A percentile compares a stretch with the other conserved stretches of the same genome.
Conservation (phyloP, 1,140 invertebrate species). For the Onthophagus taurus region DNA sequence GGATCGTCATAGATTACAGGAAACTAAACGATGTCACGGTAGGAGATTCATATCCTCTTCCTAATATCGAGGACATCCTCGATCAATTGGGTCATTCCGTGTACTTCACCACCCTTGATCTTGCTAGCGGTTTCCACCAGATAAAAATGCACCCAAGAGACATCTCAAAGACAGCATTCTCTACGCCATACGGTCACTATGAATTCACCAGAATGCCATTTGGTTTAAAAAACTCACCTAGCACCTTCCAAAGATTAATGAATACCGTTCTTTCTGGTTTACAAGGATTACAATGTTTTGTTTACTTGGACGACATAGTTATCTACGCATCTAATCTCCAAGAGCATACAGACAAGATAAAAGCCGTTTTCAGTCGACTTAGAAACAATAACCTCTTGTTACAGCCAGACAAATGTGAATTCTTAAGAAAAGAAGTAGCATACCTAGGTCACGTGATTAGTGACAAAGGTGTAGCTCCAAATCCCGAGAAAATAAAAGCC, state of each 20-base stretch:
- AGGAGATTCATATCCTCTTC: conserved; percentile 39
- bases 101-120: conserved; percentile 40
- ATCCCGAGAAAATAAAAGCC: conserved; percentile 24
- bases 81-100: conserved; percentile 23
- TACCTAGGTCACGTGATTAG: conserved; percentile 32
- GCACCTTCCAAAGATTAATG: no score
- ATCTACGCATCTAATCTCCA: conserved; percentile 29
- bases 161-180: conserved; percentile 37
- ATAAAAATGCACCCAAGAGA: conserved; percentile 33
- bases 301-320: conserved; percentile 39
- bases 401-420: conserved; percentile 28
- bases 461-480: conserved; percentile 15
- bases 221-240: no score
- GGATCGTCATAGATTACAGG: conserved; percentile 32
- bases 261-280: no score
- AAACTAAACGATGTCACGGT: conserved; percentile 32
- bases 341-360: conserved; percentile 28
- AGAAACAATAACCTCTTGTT: conserved; percentile 11
- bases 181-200: conserved; percentile 23
- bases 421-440: conserved; percentile 27
- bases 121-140: conserved; percentile 41
- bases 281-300: no score
- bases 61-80: conserved; percentile 31
- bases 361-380: conserved; percentile 26
- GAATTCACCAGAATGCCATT: no score